A percentile compares a stretch with the other conserved stretches of the same genome.
Evolutionary conservation across 2,113 vertebrate genomes (phyloP).

Genomic region (Nothoprocta perdicaria): DNA sequence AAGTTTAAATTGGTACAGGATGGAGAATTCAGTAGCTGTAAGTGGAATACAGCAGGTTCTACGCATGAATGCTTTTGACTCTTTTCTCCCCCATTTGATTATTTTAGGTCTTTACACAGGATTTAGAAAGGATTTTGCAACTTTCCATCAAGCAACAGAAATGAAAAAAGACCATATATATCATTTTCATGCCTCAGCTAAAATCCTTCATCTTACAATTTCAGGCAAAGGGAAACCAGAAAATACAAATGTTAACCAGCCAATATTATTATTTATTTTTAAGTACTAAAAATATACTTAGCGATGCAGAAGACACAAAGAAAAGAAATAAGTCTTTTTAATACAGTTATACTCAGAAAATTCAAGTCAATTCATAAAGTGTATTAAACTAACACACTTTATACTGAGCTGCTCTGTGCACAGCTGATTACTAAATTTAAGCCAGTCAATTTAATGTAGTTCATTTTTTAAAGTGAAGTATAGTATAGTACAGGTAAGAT

Average conservation of each 20-base stretch:
- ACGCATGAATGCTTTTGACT: not conserved
- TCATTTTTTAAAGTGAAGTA: slow-evolving; percentile 30
- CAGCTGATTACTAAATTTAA: not conserved
- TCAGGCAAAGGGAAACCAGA: not conserved
- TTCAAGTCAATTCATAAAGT: not conserved
- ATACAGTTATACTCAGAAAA: slow-evolving; percentile 17
- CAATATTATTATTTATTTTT: slow-evolving; percentile 1
- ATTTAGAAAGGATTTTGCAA: slow-evolving; percentile 45
- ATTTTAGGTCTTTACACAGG: slow-evolving; percentile 10
- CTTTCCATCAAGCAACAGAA: slow-evolving; percentile 12
- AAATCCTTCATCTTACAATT: slow-evolving; percentile 23
- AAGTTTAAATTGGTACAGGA: not conserved
- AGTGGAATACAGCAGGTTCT: not conserved
- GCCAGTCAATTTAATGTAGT: not conserved
- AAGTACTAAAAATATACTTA: not conserved
- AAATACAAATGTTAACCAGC: not conserved
- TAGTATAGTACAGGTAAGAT: slow-evolving; percentile 20
- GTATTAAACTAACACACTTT: not conserved
- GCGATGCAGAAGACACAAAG: not conserved
- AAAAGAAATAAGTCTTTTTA: not conserved
- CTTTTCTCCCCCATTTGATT: not conserved
- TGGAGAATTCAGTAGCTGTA: not conserved
- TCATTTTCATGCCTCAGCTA: not conserved
- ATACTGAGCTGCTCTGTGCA: not conserved
- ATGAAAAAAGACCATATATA: not conserved